These are phyloP conservation scores for Aphrophora alni DNA, from an alignment of 2,888 invertebrate genomes.

Conservation along the genomic window DNA sequence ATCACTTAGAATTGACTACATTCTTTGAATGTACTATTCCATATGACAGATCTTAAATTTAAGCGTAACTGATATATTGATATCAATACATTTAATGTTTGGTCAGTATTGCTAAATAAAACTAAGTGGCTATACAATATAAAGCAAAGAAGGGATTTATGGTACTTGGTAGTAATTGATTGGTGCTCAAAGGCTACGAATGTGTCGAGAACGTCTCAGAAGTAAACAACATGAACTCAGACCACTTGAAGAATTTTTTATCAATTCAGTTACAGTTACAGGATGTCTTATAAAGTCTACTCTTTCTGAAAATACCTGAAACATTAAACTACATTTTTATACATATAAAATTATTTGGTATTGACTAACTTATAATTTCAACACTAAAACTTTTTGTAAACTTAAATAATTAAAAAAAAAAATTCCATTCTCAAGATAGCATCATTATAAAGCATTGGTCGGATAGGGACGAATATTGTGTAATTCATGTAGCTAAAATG, in stretches of 20 bases:
- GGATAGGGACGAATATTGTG: too few relatives aligned
- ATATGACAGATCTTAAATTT: not conserved
- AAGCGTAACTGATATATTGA: not conserved
- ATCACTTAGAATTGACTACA: not conserved
- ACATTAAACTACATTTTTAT: conserved; percentile 46
- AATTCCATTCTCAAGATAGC: too few relatives aligned
- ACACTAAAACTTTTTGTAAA: not conserved
- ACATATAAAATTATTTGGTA: conserved; percentile 16
- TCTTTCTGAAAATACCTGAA: conserved; percentile 82
- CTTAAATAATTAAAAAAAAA: too few relatives aligned
- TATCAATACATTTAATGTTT: not conserved
- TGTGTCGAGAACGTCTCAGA: conserved; percentile 61
- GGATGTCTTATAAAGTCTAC: conserved; percentile 82
- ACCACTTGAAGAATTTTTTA: conserved; percentile 70
- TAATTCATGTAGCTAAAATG: too few relatives aligned
- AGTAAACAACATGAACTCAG: conserved; percentile 83
- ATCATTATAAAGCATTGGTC: too few relatives aligned
- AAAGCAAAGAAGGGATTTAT: not conserved
- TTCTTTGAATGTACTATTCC: not conserved
- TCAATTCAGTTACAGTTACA: conserved; percentile 78
- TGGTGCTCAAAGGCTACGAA: conserved; percentile 49
- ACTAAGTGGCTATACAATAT: not conserved
- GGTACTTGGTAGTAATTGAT: not conserved
- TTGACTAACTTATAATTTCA: conserved; percentile 2
- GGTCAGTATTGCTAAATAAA: not conserved